These are phyloP conservation scores for Trididemnum clinides DNA, from an alignment of 23 tunicate genomes.

Conservation along the genomic window DNA sequence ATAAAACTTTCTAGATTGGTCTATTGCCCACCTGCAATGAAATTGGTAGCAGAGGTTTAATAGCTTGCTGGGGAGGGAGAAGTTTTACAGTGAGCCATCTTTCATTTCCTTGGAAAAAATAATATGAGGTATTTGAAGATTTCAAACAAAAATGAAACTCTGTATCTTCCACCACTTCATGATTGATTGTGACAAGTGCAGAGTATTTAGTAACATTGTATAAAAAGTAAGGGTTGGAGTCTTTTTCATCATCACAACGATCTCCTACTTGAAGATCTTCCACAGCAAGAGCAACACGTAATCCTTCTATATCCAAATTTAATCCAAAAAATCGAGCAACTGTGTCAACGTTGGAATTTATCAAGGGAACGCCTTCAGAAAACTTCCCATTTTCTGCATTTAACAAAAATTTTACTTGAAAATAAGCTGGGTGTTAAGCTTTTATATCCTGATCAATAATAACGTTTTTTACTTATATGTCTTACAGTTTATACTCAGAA, in stretches of 20 bases:
- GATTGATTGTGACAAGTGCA: conserved; percentile 13
- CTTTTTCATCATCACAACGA: conserved; percentile 59
- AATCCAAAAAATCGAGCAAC: conserved; percentile 48
- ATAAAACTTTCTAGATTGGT: too few species aligned
- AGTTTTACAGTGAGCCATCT: conserved; percentile 45
- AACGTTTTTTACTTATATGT: too few species aligned
- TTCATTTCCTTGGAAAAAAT: conserved; percentile 53
- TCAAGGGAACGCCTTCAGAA: neutral
- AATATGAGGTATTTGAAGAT: conserved; percentile 20
- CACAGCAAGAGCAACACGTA: conserved; percentile 36
- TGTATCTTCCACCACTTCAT: neutral
- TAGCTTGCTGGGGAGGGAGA: conserved; percentile 2
- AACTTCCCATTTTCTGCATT: neutral
- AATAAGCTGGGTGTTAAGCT: too few species aligned
- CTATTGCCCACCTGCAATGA: conserved; percentile 77
- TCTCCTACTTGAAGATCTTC: conserved; percentile 21
- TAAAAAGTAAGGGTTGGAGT: conserved; percentile 37
- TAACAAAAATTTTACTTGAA: neutral
- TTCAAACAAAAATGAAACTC: conserved; percentile 50
- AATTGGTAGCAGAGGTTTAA: conserved; percentile 36
- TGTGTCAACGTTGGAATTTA: neutral
- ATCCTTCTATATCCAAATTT: conserved; percentile 9
- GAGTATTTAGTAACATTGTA: neutral
- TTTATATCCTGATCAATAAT: too few species aligned
- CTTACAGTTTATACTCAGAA: too few species aligned